These are phyloP conservation scores for Zophobas atratus DNA, from an alignment of 1,140 invertebrate genomes.

Conservation along the genomic window DNA sequence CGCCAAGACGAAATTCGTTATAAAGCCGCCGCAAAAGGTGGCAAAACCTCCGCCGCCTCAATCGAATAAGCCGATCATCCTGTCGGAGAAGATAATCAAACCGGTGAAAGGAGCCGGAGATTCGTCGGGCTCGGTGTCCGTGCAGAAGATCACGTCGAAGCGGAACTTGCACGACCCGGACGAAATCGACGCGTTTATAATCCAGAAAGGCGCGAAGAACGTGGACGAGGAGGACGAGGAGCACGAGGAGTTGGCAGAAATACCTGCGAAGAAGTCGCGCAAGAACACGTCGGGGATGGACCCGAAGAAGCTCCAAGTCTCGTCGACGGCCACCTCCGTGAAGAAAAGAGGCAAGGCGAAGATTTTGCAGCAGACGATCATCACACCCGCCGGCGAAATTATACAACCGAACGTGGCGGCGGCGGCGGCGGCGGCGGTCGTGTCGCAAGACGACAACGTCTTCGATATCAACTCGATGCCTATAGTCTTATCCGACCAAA, in stretches of 20 bases:
- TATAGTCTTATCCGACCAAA: slow-evolving; percentile 78
- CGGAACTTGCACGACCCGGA: slow-evolving; percentile 63
- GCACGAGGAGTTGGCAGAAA: slow-evolving; percentile 7
- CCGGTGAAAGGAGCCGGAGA: slow-evolving; percentile 47
- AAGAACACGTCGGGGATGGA: slow-evolving; percentile 3
- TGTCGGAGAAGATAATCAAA: slow-evolving; percentile 66
- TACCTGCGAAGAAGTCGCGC: slow-evolving; percentile 23
- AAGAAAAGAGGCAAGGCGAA: slow-evolving; percentile 60
- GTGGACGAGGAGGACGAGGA: slow-evolving; percentile 50
- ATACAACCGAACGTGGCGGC: slow-evolving; percentile 61
- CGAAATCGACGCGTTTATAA: slow-evolving; percentile 66
- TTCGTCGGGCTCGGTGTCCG: slow-evolving; percentile 48
- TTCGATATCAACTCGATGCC: slow-evolving; percentile 84
- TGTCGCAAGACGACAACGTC: slow-evolving; percentile 70
- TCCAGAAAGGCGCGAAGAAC: slow-evolving; percentile 62
- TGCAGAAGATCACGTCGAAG: slow-evolving; percentile 59
- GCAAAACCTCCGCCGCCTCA: slow-evolving; percentile 31
- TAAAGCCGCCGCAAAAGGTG: slow-evolving; percentile 1
- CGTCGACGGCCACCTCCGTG: slow-evolving; percentile 7
- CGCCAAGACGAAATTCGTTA: slow-evolving; percentile 35
- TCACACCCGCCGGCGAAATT: slow-evolving; percentile 62
- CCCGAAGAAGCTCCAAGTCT: slow-evolving; percentile 42
- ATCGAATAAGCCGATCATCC: slow-evolving; percentile 62
- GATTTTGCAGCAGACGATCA: slow-evolving; percentile 66
- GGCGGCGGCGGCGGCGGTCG: slow-evolving; percentile 62